Conservation (phyloP, 2,113 vertebrate genomes). For the Formicarius rufipectus region DNA sequence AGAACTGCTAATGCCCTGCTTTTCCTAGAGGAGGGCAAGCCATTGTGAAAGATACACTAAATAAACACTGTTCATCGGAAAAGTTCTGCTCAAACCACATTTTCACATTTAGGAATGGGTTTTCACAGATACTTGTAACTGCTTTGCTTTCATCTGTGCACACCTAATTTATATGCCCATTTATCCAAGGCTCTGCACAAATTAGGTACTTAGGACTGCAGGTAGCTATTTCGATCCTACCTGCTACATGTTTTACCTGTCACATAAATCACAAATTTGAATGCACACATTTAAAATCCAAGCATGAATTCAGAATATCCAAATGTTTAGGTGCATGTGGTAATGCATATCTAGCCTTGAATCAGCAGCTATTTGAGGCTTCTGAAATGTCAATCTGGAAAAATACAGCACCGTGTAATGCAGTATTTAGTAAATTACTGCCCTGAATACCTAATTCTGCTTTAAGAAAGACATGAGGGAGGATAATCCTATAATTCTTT, state of each 20-base stretch:
- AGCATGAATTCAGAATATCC: neutral
- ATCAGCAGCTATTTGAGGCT: neutral
- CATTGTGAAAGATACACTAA: neutral
- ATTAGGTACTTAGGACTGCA: neutral
- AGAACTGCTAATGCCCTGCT: neutral
- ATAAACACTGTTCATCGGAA: neutral
- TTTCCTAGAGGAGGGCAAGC: neutral
- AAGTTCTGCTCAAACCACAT: neutral
- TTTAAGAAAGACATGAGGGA: conserved; percentile 31
- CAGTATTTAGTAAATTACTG: conserved; percentile 34
- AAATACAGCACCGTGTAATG: neutral
- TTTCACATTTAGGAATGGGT: neutral
- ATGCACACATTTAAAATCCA: neutral
- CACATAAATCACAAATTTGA: neutral
- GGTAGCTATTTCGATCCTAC: neutral
- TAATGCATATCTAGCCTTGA: neutral
- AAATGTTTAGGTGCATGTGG: neutral
- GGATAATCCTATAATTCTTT: conserved; percentile 49
- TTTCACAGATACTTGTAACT: neutral
- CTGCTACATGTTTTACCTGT: neutral
- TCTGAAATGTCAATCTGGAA: neutral
- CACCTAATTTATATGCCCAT: neutral
- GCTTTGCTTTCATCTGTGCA: neutral
- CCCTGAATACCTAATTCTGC: conserved; percentile 13
- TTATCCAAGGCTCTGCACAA: neutral